These are phyloP conservation scores for Ectemnius cavifrons DNA, from an alignment of 2,888 invertebrate genomes.

Conservation along the genomic window DNA sequence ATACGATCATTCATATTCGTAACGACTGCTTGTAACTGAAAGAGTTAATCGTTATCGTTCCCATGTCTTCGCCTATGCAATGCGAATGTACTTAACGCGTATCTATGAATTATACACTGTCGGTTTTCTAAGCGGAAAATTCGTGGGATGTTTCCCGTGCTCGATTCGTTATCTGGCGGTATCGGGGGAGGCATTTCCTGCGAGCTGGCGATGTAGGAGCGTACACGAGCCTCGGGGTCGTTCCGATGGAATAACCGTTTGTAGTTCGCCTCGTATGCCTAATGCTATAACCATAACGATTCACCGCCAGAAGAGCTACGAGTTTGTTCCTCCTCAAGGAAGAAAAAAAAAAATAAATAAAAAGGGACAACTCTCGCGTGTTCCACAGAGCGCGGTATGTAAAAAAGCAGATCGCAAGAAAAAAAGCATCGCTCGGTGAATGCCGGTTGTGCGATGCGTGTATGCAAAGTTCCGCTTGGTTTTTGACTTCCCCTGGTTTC, in stretches of 20 bases:
- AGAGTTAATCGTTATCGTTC: background rate
- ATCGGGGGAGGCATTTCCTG: slow-evolving; percentile 52
- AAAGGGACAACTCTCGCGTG: background rate
- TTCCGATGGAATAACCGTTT: slow-evolving; percentile 72
- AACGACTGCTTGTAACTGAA: too few relatives aligned
- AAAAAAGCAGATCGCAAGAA: slow-evolving; percentile 33
- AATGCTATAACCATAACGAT: slow-evolving; percentile 74
- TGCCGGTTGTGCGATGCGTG: slow-evolving; percentile 16
- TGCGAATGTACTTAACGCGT: background rate
- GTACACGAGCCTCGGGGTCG: slow-evolving; percentile 51
- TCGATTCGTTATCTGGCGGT: slow-evolving; percentile 53
- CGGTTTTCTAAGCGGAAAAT: slow-evolving; percentile 48
- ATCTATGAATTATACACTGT: background rate
- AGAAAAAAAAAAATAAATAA: slow-evolving; percentile 20
- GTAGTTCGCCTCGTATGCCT: slow-evolving; percentile 68
- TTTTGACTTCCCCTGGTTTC: slow-evolving; percentile 39
- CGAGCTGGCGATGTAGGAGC: slow-evolving; percentile 22
- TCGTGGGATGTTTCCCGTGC: slow-evolving; percentile 42
- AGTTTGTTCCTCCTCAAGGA: slow-evolving; percentile 30
- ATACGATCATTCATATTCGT: too few relatives aligned
- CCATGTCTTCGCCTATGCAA: background rate
- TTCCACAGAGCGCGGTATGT: slow-evolving; percentile 32
- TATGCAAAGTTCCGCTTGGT: slow-evolving; percentile 43
- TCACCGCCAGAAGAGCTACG: slow-evolving; percentile 59
- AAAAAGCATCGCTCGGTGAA: slow-evolving; percentile 33